phyloP scores from a whole-genome alignment of 2,113 vertebrate genomes.

The Podarcis muralis region DNA sequence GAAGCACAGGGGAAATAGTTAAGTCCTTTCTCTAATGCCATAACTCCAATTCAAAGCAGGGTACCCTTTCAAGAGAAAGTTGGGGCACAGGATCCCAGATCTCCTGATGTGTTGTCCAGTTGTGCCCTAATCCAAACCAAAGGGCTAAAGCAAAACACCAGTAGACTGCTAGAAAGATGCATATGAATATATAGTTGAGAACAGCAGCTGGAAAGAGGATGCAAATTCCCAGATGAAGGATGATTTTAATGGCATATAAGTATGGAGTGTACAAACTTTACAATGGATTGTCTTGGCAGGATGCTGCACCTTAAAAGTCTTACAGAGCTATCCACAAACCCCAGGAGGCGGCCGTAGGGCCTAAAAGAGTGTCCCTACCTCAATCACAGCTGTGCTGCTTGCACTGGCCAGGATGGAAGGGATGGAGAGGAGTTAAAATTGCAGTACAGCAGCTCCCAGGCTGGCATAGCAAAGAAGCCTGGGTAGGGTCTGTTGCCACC shows the following conservation, averaged over 20 bases:
- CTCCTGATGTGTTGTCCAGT: not conserved
- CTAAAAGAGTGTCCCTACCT: too few species aligned
- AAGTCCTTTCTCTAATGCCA: not conserved
- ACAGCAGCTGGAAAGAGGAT: not conserved
- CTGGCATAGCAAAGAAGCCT: too few species aligned
- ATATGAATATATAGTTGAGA: not conserved
- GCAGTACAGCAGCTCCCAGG: too few species aligned
- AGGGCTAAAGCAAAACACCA: not conserved
- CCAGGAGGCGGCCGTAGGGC: too few species aligned
- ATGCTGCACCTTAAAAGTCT: constrained; percentile 37
- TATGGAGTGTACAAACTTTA: not conserved
- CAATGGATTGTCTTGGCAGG: constrained; percentile 10
- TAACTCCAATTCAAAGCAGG: not conserved
- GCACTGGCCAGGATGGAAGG: too few species aligned
- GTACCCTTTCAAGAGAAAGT: too few species aligned
- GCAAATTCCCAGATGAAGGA: not conserved
- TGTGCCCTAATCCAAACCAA: not conserved
- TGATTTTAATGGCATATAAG: not conserved
- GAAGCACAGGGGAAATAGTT: not conserved
- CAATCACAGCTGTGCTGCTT: too few species aligned
- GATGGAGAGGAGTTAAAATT: too few species aligned
- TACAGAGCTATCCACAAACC: not conserved
- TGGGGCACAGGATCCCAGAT: not conserved
- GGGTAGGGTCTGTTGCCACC: too few species aligned
- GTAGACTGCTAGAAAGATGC: too few species aligned